Conservation (phyloP, 2,797 vertebrate species). For the Gadopsis bispinosus region DNA sequence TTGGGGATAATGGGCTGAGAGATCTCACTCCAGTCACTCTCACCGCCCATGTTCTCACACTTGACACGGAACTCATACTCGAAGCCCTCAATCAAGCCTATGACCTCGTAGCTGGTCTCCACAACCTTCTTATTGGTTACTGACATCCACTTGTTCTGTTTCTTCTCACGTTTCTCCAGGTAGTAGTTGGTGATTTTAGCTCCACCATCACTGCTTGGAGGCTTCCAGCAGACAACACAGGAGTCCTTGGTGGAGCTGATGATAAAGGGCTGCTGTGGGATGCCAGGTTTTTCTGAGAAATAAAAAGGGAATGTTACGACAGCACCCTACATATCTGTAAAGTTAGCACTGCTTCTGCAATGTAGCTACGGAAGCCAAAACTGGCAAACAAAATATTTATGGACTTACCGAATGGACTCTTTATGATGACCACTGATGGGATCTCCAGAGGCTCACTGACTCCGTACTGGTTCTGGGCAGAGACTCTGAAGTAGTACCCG, state of each 20-base stretch:
- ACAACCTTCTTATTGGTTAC: conserved; percentile 91
- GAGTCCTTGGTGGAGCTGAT: conserved; percentile 93
- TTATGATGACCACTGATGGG: conserved; percentile 92
- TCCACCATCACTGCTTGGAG: conserved; percentile 94
- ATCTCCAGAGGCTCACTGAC: conserved; percentile 95
- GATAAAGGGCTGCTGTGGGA: conserved; percentile 91
- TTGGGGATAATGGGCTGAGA: conserved; percentile 92
- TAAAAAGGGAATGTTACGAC: conserved; percentile 24
- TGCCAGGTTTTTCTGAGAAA: conserved; percentile 92
- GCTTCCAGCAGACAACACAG: conserved; percentile 95
- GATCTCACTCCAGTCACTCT: conserved; percentile 97
- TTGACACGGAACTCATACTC: conserved; percentile 99
- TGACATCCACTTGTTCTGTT: conserved; percentile 99
- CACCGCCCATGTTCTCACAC: conserved; percentile 97
- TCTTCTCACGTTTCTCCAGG: conserved; percentile 98
- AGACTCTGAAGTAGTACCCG: conserved; percentile 98
- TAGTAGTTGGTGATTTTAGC: conserved; percentile 96
- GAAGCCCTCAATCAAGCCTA: conserved; percentile 93
- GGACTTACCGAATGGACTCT: conserved; percentile 94
- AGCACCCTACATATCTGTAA: neutral
- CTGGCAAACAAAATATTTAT: neutral
- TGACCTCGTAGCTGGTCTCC: conserved; percentile 91
- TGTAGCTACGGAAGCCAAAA: neutral
- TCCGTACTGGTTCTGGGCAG: conserved; percentile 96
- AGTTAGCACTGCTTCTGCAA: neutral